These are phyloP conservation scores for Galerucella pusilla DNA, from an alignment of 2,888 invertebrate genomes.

Conservation along the genomic window DNA sequence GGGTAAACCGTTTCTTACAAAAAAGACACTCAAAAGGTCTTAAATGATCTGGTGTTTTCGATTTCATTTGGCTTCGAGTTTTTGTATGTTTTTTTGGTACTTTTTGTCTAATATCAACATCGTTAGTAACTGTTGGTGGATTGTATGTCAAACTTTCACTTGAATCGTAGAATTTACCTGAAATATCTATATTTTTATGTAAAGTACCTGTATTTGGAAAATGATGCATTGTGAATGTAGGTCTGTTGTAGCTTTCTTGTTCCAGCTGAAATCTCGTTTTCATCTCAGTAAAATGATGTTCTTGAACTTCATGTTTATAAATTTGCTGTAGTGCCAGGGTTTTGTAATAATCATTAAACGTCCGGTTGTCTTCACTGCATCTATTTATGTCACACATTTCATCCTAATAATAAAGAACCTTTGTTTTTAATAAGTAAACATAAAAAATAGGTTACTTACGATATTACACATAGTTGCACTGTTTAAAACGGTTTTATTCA, in stretches of 20 bases:
- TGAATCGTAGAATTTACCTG: neutral
- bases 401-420: neutral
- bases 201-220: neutral
- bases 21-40: constrained; percentile 6
- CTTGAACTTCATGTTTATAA: neutral
- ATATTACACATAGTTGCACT: neutral
- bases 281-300: neutral
- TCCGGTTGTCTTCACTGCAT: neutral
- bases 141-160: neutral
- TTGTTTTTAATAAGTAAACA: neutral
- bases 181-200: neutral
- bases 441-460: neutral
- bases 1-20: constrained; percentile 14
- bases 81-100: neutral
- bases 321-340: neutral
- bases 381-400: constrained; percentile 1
- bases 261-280: neutral
- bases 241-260: neutral
- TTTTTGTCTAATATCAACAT: neutral
- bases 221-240: neutral
- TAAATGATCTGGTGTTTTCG: constrained; percentile 7
- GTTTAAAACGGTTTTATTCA: neutral
- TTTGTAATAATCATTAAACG: neutral
- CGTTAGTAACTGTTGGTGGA: neutral
- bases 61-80: neutral